phyloP scores from a whole-genome alignment of 2,797 vertebrate species.

The Catamblyrhynchus diadema region DNA sequence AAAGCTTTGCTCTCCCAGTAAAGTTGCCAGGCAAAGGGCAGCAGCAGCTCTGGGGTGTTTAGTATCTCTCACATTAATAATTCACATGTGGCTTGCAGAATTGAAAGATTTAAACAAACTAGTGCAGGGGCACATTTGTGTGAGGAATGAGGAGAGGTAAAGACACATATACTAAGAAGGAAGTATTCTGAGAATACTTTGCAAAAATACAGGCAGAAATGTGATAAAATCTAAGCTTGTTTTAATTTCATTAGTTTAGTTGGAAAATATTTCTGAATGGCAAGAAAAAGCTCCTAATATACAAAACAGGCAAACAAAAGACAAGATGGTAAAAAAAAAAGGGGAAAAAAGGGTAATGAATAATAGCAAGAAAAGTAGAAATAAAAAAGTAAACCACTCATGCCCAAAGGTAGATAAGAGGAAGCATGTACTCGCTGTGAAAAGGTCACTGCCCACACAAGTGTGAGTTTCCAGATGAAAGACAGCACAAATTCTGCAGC shows the following conservation, averaged over 20 bases:
- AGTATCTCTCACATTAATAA: background rate
- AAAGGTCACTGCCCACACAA: constrained; percentile 10
- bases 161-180: background rate
- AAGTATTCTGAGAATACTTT: background rate
- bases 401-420: background rate
- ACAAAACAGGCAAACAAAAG: background rate
- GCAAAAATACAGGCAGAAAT: background rate
- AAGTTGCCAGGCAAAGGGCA: background rate
- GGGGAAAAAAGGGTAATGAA: background rate
- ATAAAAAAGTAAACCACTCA: background rate
- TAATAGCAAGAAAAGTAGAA: background rate
- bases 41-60: background rate
- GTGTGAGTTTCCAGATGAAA: background rate
- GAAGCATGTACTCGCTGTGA: accelerated
- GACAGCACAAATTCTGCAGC: background rate
- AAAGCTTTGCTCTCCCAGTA: background rate
- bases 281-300: background rate
- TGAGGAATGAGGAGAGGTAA: background rate
- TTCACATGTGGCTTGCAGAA: background rate
- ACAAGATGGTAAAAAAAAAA: background rate
- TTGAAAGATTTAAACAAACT: background rate
- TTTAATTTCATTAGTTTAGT: background rate
- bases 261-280: background rate
- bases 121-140: background rate
- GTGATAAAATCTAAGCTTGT: background rate